Base-by-base conservation (phyloP, 2,797 vertebrate species). In the Hemibagrus guttatus region DNA sequence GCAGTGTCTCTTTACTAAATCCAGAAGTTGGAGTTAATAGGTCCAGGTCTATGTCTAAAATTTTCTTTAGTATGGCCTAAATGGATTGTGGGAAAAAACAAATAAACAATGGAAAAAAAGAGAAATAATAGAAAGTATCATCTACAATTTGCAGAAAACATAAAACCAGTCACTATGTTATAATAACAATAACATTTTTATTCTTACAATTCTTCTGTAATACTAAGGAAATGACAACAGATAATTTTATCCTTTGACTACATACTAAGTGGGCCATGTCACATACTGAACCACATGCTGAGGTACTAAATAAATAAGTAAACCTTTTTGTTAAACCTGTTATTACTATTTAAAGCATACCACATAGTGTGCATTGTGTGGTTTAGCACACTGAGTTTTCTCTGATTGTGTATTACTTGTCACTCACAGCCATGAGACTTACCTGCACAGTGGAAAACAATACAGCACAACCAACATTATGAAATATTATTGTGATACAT, bases 41-140 rank as follows among this genome's bases (percentile, higher is more conserved):
- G 13, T 90, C 87, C 69, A 89, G 1, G 28, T 94, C 91, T 59
- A 93, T 56, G 31, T 91, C 92, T 3, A 89, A 82, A 31, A 94
- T 84, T 91, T 93, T 94, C 89, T 91, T 93, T 78, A 78, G 86
- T 71, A 89, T 85, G 13, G 46, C 75, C 90, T 91, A 13, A 52
- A 64, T 23, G 91, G 79, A 7, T 85, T 52, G 91, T 91, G 74
- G 49, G 9, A 75, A 78, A 63, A 71, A 14, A 35, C 9, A 58
- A 82, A 87, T 3, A 64, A 2, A 80, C 1, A 28, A 79, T 1
- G 3, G 39, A 35, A 79, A 61, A 79, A 35, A n/a, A 46, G 23
- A 19, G 13, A 58, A 42, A n/a, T 81, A 54, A 66, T 69, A 49
- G 3, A 81, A n/a, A 8, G 9, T 49, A 52, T 49, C 16, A 26